A percentile compares a stretch with the other conserved stretches of the same genome.
Conservation (phyloP, 2,113 vertebrate species). For the Myotis davidii region DNA sequence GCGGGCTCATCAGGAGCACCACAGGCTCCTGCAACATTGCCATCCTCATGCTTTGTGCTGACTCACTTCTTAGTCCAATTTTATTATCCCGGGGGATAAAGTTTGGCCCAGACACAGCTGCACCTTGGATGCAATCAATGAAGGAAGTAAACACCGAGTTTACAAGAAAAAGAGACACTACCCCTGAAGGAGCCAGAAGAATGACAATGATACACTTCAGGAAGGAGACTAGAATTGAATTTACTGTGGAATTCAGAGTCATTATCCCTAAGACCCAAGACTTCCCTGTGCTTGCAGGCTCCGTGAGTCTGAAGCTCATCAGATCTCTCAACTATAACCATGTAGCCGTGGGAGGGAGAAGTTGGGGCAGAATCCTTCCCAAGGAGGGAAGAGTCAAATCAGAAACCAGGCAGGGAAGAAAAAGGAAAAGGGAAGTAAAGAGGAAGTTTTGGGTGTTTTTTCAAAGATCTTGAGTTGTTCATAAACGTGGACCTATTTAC, state of each 20-base stretch:
- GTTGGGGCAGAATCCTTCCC: neutral
- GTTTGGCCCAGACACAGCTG: slow-evolving; percentile 27
- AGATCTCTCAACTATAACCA: rapidly evolving
- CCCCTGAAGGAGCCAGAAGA: neutral
- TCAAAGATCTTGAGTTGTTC: neutral
- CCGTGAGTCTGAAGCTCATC: neutral
- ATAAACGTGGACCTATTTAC: neutral
- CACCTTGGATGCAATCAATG: neutral
- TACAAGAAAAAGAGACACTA: neutral
- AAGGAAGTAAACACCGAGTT: neutral
- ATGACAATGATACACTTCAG: neutral
- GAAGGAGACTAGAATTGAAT: neutral
- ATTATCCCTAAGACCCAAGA: rapidly evolving
- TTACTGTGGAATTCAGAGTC: neutral
- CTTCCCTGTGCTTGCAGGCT: neutral
- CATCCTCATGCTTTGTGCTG: neutral
- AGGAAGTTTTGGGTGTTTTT: neutral
- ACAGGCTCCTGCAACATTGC: neutral
- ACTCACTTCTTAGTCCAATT: neutral
- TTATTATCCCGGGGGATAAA: slow-evolving; percentile 29
- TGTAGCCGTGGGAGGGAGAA: neutral
- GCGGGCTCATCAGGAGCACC: neutral
- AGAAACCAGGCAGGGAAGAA: neutral
- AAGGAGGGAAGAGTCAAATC: neutral
- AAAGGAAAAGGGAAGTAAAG: neutral